Conservation (phyloP, 2,113 vertebrate genomes). For the Heloderma charlesbogerti region DNA sequence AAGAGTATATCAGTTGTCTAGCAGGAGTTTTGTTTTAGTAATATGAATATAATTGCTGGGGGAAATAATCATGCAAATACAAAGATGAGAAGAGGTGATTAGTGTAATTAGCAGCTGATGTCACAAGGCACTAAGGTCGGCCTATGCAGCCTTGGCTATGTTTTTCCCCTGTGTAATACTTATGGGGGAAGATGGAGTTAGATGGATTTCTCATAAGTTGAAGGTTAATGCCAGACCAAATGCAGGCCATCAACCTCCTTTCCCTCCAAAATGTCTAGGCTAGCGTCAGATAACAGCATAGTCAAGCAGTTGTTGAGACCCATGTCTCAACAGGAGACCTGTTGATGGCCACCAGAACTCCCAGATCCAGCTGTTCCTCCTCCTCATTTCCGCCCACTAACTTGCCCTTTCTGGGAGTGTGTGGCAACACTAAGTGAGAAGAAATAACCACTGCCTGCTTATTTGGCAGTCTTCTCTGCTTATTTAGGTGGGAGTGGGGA, state of each 20-base stretch:
- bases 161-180: not conserved
- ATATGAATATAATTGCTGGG: not conserved
- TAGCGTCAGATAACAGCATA: not conserved
- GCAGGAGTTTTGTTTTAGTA: not conserved
- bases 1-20: not conserved
- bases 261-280: not conserved
- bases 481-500: too few relatives aligned
- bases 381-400: too few relatives aligned
- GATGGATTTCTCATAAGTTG: not conserved
- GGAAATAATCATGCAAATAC: too few relatives aligned
- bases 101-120: not conserved
- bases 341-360: not conserved
- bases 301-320: not conserved
- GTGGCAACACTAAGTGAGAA: too few relatives aligned
- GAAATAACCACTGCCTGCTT: too few relatives aligned
- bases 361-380: too few relatives aligned
- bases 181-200: not conserved
- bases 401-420: too few relatives aligned
- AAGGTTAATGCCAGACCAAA: not conserved
- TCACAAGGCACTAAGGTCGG: not conserved
- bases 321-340: not conserved
- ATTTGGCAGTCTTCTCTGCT: too few relatives aligned
- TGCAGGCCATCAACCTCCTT: not conserved
- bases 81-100: not conserved
- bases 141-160: not conserved